Evolutionary conservation across 1,140 invertebrate genomes (phyloP).

Genomic region (Wiebesia pumilae): DNA sequence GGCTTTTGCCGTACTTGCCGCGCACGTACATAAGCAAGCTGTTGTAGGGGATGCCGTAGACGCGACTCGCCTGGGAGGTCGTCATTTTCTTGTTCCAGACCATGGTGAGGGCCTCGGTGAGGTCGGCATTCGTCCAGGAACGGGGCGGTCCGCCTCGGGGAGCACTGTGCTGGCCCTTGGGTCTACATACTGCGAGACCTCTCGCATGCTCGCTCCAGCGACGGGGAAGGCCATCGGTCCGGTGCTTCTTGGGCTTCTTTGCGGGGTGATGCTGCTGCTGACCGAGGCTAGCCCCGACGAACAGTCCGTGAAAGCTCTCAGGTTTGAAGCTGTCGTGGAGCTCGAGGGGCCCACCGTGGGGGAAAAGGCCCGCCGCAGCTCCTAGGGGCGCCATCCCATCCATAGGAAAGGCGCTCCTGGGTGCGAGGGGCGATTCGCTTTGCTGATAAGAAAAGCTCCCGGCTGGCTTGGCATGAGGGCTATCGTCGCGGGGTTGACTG

Average conservation of each 20-base stretch:
- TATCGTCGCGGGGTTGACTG: slow-evolving; percentile 61
- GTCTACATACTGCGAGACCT: slow-evolving; percentile 73
- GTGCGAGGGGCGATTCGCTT: slow-evolving; percentile 60
- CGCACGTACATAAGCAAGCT: slow-evolving; percentile 92
- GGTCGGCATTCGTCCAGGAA: slow-evolving; percentile 92
- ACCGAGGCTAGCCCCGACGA: slow-evolving; percentile 60
- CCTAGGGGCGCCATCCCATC: slow-evolving; percentile 65
- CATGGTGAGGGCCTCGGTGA: slow-evolving; percentile 90
- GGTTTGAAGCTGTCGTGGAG: slow-evolving; percentile 71
- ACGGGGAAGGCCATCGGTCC: slow-evolving; percentile 63
- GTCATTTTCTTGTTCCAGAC: slow-evolving; percentile 97
- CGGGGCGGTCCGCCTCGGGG: slow-evolving; percentile 90
- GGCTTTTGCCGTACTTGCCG: slow-evolving; percentile 92
- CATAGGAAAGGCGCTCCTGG: slow-evolving; percentile 65
- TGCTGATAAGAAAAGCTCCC: slow-evolving; percentile 51
- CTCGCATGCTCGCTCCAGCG: slow-evolving; percentile 67
- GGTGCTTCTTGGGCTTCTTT: slow-evolving; percentile 66
- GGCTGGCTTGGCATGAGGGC: slow-evolving; percentile 59
- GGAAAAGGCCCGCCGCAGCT: slow-evolving; percentile 62
- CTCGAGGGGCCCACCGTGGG: slow-evolving; percentile 64
- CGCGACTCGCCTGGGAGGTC: slow-evolving; percentile 91
- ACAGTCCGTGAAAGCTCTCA: slow-evolving; percentile 68
- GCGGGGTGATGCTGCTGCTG: slow-evolving; percentile 50
- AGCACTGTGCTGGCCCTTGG: slow-evolving; percentile 91
- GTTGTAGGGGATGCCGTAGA: slow-evolving; percentile 94